Conservation (phyloP, 2,888 invertebrate species). For the Bursaphelenchus okinawaensis region DNA sequence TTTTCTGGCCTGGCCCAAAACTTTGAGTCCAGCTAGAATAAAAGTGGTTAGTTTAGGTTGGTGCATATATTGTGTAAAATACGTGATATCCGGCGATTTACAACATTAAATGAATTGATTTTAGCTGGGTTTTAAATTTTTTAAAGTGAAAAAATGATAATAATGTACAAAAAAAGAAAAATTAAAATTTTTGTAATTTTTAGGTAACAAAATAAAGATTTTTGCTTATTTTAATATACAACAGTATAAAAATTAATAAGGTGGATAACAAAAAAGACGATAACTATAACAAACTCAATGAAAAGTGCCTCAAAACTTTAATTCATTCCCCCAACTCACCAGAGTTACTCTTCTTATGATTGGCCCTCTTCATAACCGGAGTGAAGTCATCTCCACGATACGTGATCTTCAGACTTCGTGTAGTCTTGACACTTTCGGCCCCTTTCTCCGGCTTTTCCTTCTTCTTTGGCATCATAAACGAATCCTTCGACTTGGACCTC, state of each 20-base stretch:
- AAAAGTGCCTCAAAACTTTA: too few species aligned
- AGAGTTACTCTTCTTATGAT: conserved; percentile 11
- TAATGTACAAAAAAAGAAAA: too few species aligned
- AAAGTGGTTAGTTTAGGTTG: background rate
- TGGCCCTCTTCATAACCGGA: background rate
- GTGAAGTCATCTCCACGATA: conserved; percentile 1
- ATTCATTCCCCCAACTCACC: conserved; percentile 1
- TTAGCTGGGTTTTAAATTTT: too few species aligned
- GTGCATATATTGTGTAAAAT: too few species aligned
- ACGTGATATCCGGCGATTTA: background rate
- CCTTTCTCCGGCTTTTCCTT: conserved; percentile 1
- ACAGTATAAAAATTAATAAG: too few species aligned
- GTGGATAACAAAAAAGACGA: too few species aligned
- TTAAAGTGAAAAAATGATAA: too few species aligned
- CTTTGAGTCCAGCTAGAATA: background rate
- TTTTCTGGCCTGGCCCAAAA: background rate
- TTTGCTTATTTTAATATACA: too few species aligned
- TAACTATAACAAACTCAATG: too few species aligned
- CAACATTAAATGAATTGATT: too few species aligned
- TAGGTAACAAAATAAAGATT: too few species aligned
- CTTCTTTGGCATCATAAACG: background rate
- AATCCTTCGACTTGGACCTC: conserved; percentile 5
- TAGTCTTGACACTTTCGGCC: conserved; percentile 10
- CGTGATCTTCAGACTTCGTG: conserved; percentile 9
- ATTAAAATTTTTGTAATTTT: too few species aligned